Evolutionary conservation across 2,113 vertebrate genomes (phyloP), one percentile per base, ranked within the genome.

Genomic region (Rhinopomastus cyanomelas): DNA sequence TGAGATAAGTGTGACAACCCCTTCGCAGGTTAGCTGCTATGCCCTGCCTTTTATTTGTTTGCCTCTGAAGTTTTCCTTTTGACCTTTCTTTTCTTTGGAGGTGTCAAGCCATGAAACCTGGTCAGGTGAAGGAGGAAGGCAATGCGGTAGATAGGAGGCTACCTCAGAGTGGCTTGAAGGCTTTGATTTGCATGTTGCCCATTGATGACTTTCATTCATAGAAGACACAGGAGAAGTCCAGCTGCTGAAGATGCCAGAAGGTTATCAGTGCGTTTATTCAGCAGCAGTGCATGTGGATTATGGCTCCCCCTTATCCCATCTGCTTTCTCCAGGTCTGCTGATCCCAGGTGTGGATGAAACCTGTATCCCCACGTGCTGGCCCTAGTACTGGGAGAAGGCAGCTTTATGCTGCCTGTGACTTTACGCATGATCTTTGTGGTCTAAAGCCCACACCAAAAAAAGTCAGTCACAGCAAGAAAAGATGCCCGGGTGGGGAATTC

Each of bases 1-100:
- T 3, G 98, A 99, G 94, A 99, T 99, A 98, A 99, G 98, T 96
- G 98, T 99, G 97, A 99, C 98, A 85, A 99, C 99, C 92, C 98
- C 99, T 32, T 98, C 98, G 97, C 98, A 99, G 98, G 99, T 99
- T 86, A 98, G 98, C 97, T 85, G 96, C 95, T 92, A 81, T 87
- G 90, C 87, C 88, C 81, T 79, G 91, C 87, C 53, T 94, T 76
- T 20, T 91, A 91, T 64, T 87, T 90, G 75, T 93, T 94, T 93
- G n/a, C 73, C 73, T 82, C 76, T 82, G 52, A 81, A 62, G 57
- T 67, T n/a, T 76, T 83, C 19, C 66, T 87, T 88, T 74, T 61
- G 34, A 78, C 60, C 16, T 46, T 62, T 82, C 72, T 78, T 89
- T n/a, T 76, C 12, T 66, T 76, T 86, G 69, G 94, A 92, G 90